Evolutionary conservation across 2,113 vertebrate genomes (phyloP), one percentile per base, ranked within the genome.

Genomic region (Elaphurus davidianus): DNA sequence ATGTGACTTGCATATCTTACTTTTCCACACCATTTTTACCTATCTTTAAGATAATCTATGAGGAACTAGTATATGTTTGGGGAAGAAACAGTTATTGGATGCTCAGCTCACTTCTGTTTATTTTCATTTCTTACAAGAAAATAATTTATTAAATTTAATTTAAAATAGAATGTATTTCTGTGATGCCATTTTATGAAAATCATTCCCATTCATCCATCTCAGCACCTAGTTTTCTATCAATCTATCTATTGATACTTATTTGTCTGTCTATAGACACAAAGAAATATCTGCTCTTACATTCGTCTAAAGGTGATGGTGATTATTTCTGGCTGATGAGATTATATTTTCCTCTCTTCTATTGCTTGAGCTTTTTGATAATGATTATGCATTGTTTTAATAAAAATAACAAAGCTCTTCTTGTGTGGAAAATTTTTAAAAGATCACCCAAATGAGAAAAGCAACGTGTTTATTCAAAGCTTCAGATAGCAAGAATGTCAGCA

Each of bases 41-140:
- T 45, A 62, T 5, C 17, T 81, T 88, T 40, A 81, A 27, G 81
- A 52, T 9, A 87, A 40, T 64, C 40, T 64, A 43, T 59, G 43
- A 28, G 5, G 23, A 85, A 52, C 5, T 84, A 79, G 50, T 14
- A 74, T 64, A 54, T 79, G 6, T 91, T 74, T 91, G 8, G 1
- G 45, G 5, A 82, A 14, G 11, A 97, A 88, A 45, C 62, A 52
- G 25, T 88, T 50, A 76, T n/a, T 91, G 33, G 16, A 50, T 81
- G 52, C 2, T 87, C 79, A 87, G 23, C 12, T 96, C 57, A 93
- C 23, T 90, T 91, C 5, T 78, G 10, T 81, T 90, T 62, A 33
- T 87, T 94, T 97, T 40, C 33, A 78, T 81, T 89, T 81, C 52
- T 47, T 90, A 50, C 40, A 92, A 45, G 50, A 92, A 91, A 92